These are phyloP conservation scores for Eolophus roseicapilla DNA, from an alignment of 2,113 vertebrate genomes.

Conservation along the genomic window DNA sequence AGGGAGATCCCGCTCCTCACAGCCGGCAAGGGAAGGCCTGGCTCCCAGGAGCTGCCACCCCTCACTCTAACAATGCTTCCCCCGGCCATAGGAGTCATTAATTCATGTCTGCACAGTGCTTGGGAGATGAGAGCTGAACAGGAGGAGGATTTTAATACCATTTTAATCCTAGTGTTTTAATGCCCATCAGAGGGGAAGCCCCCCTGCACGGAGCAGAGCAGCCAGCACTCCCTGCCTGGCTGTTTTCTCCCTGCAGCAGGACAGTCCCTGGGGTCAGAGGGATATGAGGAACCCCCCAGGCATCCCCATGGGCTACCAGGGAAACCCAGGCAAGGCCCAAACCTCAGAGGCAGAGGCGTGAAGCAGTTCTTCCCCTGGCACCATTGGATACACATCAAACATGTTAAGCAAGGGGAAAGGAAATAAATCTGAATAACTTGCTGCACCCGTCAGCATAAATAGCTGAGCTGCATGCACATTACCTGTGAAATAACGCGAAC, in stretches of 20 bases:
- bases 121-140: not conserved
- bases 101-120: not conserved
- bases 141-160: not conserved
- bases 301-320: not conserved
- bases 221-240: not conserved
- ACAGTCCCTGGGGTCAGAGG: rapidly evolving
- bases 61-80: not conserved
- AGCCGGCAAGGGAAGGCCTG: not conserved
- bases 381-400: not conserved
- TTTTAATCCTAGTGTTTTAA: not conserved
- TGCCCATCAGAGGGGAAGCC: not conserved
- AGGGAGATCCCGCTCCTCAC: not conserved
- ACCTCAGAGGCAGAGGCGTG: not conserved
- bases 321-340: not conserved
- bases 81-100: not conserved
- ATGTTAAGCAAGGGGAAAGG: not conserved
- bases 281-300: not conserved
- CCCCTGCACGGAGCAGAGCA: not conserved
- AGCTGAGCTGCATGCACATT: not conserved
- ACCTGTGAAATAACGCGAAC: not conserved
- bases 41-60: not conserved
- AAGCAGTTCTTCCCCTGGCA: not conserved
- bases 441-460: not conserved
- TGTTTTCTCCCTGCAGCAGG: not conserved
- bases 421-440: not conserved